These are phyloP conservation scores for Anhinga anhinga DNA, from an alignment of 2,113 vertebrate species.

Conservation along the genomic window DNA sequence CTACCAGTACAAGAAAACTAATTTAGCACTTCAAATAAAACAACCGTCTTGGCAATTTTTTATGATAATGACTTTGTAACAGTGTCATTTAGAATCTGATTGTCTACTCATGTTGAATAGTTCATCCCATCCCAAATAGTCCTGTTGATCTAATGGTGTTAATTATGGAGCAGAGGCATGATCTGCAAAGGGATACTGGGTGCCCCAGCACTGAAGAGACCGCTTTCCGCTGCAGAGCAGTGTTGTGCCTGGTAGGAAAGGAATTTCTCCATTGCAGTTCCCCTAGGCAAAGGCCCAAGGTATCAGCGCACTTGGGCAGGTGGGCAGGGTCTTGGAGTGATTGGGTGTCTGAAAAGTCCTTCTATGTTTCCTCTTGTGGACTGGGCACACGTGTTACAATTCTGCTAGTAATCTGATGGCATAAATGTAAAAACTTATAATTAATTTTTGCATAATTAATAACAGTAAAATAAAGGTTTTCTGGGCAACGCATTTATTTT, in stretches of 20 bases:
- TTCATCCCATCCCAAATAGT: background rate
- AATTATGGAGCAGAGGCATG: background rate
- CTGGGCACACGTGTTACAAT: background rate
- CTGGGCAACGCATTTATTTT: background rate
- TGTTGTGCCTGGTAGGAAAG: background rate
- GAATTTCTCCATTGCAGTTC: background rate
- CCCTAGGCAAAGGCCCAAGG: background rate
- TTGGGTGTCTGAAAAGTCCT: background rate
- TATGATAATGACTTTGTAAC: slow-evolving; percentile 38
- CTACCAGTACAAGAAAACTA: slow-evolving; percentile 19
- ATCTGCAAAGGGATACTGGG: background rate
- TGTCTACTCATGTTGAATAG: background rate
- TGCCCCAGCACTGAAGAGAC: background rate
- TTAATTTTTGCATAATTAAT: background rate
- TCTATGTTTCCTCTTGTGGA: background rate
- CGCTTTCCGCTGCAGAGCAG: background rate
- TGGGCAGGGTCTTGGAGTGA: no score
- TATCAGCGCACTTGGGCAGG: accelerated
- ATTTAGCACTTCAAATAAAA: slow-evolving; percentile 56
- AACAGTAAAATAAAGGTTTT: background rate
- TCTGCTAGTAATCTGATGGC: background rate
- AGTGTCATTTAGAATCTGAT: slow-evolving; percentile 23
- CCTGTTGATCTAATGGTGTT: background rate
- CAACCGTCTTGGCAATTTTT: slow-evolving; percentile 2
- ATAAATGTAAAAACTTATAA: background rate